A percentile compares a stretch with the other conserved stretches of the same genome.
phyloP scores from a whole-genome alignment of 2,113 vertebrate genomes.

The Pimephales promelas region DNA sequence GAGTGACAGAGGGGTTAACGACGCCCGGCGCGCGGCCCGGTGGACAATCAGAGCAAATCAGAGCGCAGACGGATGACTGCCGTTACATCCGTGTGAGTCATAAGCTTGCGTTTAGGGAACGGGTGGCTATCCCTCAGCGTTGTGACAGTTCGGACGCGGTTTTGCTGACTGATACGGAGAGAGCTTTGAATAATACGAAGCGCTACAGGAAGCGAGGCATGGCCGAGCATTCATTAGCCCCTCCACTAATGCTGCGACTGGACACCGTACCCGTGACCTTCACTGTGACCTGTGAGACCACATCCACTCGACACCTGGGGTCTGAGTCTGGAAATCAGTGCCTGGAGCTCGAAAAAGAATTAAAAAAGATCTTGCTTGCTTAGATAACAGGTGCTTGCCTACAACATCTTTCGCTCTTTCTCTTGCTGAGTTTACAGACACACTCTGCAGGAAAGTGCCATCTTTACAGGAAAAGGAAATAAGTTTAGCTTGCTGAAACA shows the following conservation, averaged over 20 bases:
- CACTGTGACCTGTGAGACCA: slow-evolving; percentile 57
- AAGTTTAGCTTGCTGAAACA: not conserved
- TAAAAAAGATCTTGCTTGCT: not conserved
- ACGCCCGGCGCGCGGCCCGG: slow-evolving; percentile 53
- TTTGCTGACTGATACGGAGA: slow-evolving; percentile 19
- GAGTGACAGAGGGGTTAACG: slow-evolving; percentile 64
- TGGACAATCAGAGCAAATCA: slow-evolving; percentile 67
- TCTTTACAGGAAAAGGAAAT: slow-evolving; percentile 19
- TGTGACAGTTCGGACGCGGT: slow-evolving; percentile 46
- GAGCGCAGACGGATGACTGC: slow-evolving; percentile 66
- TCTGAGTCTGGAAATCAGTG: not conserved
- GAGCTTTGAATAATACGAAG: slow-evolving; percentile 25
- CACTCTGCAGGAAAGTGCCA: not conserved
- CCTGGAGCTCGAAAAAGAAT: not conserved
- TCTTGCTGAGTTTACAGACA: not conserved
- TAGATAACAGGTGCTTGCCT: slow-evolving; percentile 18
- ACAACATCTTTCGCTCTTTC: not conserved
- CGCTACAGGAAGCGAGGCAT: slow-evolving; percentile 47
- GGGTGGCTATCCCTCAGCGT: slow-evolving; percentile 71
- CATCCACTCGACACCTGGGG: not conserved
- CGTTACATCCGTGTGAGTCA: slow-evolving; percentile 66
- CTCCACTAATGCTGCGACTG: slow-evolving; percentile 43
- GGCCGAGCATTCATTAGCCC: slow-evolving; percentile 63
- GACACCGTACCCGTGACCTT: slow-evolving; percentile 64
- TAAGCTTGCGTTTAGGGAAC: slow-evolving; percentile 72